Evolutionary conservation across 1,140 invertebrate species (phyloP).

Genomic region (Brachionus asplanchnoidis): DNA sequence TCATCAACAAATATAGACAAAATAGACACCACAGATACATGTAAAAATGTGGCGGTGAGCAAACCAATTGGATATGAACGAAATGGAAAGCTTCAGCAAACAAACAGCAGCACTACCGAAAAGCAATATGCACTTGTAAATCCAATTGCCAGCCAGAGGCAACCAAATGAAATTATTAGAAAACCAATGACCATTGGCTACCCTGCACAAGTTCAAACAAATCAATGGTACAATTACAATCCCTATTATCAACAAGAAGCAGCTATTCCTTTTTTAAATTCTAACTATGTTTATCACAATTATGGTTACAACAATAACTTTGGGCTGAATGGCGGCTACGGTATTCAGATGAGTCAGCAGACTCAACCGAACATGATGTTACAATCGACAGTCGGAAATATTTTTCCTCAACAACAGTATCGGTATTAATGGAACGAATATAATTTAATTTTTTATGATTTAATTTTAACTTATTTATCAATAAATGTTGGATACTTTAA

Average conservation of each 20-base stretch:
- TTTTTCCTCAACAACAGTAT: neutral
- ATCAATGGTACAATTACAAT: slow-evolving; percentile 4
- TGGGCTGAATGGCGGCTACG: neutral
- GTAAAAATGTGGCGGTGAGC: neutral
- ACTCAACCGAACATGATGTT: neutral
- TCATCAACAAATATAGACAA: neutral
- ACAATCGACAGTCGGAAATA: neutral
- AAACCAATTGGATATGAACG: slow-evolving; percentile 29
- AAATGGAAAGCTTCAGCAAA: neutral
- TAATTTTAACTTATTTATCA: neutral
- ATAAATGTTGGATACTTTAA: neutral
- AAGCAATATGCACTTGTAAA: neutral
- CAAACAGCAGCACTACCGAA: neutral
- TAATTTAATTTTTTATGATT: neutral
- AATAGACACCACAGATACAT: neutral
- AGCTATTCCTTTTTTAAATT: neutral
- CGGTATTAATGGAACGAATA: neutral
- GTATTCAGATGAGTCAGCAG: neutral
- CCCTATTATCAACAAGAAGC: neutral
- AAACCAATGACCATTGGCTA: neutral
- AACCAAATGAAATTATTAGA: neutral
- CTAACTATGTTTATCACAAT: neutral
- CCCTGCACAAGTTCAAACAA: neutral
- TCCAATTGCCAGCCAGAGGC: neutral
- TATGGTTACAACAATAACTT: neutral